Conservation (phyloP, 2,797 vertebrate species). For the Ispidina lecontei region DNA sequence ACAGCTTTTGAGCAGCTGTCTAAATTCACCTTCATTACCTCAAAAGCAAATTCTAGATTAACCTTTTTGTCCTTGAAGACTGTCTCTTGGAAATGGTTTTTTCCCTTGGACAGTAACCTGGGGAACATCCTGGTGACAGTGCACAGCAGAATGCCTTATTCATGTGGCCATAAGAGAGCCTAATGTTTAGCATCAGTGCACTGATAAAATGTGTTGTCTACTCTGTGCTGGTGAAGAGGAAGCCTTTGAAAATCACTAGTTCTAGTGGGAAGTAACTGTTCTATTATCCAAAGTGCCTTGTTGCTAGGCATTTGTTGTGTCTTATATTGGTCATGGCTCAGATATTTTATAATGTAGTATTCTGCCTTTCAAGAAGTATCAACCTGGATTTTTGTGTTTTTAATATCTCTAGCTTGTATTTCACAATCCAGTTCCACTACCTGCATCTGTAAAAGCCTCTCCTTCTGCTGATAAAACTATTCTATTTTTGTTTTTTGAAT, state of each 20-base stretch:
- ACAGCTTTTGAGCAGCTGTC: not conserved
- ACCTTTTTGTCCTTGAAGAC: not conserved
- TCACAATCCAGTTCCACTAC: not conserved
- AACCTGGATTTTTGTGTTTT: not conserved
- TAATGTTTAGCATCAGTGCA: not conserved
- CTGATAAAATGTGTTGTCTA: not conserved
- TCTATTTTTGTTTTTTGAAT: not conserved
- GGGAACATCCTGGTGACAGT: not conserved
- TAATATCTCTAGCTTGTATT: not conserved
- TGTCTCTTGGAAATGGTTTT: not conserved
- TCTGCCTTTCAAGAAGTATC: not conserved
- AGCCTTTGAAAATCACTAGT: not conserved
- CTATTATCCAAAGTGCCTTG: not conserved
- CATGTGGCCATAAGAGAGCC: not conserved
- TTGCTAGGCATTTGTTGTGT: not conserved
- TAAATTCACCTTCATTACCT: not conserved
- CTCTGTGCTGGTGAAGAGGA: not conserved
- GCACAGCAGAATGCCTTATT: not conserved
- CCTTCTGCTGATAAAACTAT: not conserved
- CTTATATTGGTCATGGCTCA: not conserved
- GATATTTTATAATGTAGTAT: not conserved
- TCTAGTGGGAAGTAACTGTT: not conserved
- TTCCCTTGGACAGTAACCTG: not conserved
- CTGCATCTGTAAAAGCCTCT: not conserved
- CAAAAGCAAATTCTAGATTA: not conserved